phyloP scores from a whole-genome alignment of 2,797 vertebrate species.

The Phyllotis vaccarum region DNA sequence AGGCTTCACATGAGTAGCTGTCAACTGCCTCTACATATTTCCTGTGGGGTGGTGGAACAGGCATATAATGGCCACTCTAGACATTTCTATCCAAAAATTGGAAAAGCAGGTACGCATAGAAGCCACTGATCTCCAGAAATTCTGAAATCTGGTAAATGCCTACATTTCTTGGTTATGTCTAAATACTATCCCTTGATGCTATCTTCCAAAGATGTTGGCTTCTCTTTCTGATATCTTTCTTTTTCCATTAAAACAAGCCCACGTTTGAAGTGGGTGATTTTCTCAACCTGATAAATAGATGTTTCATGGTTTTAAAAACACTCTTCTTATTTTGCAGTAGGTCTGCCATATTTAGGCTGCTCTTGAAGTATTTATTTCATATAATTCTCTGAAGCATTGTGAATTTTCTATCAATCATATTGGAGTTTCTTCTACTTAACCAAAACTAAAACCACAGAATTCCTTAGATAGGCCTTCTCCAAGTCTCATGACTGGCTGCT shows the following conservation, averaged over 20 bases:
- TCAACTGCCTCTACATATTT: neutral
- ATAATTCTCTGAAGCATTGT: neutral
- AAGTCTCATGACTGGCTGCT: neutral
- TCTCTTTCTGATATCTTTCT: neutral
- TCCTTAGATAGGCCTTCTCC: slow-evolving; percentile 11
- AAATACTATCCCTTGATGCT: neutral
- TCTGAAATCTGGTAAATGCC: neutral
- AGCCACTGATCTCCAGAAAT: neutral
- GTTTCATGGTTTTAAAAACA: neutral
- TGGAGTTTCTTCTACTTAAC: neutral
- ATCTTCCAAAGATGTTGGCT: neutral
- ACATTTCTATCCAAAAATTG: neutral
- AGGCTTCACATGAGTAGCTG: neutral
- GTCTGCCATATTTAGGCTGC: slow-evolving; percentile 9
- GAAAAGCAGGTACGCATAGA: neutral
- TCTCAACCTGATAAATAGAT: slow-evolving; percentile 8
- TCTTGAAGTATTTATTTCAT: slow-evolving; percentile 47
- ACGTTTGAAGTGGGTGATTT: slow-evolving; percentile 10
- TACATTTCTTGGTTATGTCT: neutral
- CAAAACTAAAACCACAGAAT: slow-evolving; percentile 52
- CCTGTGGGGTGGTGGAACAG: neutral
- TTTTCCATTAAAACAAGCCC: slow-evolving; percentile 7
- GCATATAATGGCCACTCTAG: neutral
- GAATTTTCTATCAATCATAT: slow-evolving; percentile 15
- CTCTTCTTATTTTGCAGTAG: slow-evolving; percentile 9